Base-by-base conservation (phyloP, 2,113 vertebrate genomes). In the Sciurus niger region DNA sequence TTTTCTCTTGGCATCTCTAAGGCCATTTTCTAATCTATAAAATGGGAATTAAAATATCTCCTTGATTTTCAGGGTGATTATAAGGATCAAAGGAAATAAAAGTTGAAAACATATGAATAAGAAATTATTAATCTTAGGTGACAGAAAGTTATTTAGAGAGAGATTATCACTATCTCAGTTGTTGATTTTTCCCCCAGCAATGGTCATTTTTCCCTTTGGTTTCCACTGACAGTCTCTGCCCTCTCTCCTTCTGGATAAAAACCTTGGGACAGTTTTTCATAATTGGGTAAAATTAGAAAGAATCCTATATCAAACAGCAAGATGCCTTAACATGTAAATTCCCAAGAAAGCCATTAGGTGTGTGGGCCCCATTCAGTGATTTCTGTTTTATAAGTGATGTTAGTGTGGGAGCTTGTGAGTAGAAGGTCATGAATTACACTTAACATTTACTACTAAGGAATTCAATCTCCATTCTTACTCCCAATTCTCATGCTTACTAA, bases 71-170 rank as follows among this genome's bases (percentile, higher is more conserved):
- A 86, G 48, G 25, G 18, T n/a, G 72, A 74, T 78, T 87, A 5
- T 70, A 72, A 95, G 78, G 30, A 72, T 67, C 68, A 96, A 74
- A 95, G 70, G 25, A 85, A 80, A 96, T 30, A 76, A 94, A 92
- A 16, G 65, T 12, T 88, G 20, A 68, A 72, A 94, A 93, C 8
- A 48, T 4, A 92, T 40, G 65, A 67, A 63, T 67, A 92, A 55
- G n/a, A 20, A 86, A 94, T 73, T 79, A 18, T 55, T 80, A 46
- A 73, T 93, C 72, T 68, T 89, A 83, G 37, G 9, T 65, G 84
- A 72, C 46, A 92, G 14, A 46, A 91, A 94, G 48, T 58, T 96
- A 74, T 80, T 72, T 90, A 74, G 85, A 88, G 80, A 67, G 11
- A 6, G 11, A 24, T 87, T 74, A 51, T 24, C 1, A 6, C 1